Conservation (phyloP, 2,888 invertebrate genomes). For the Odontocolon sp. region DNA sequence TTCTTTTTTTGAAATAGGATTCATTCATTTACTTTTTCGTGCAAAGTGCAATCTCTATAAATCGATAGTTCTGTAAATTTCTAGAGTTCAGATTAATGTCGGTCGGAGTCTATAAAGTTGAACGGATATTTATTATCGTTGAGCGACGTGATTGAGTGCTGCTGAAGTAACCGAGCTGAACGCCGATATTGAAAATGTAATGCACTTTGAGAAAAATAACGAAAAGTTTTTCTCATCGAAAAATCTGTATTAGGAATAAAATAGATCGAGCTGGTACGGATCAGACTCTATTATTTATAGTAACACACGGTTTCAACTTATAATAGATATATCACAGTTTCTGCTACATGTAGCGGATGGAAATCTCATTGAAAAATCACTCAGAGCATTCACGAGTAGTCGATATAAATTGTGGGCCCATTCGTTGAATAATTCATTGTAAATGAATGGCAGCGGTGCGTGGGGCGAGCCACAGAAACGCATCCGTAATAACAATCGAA, state of each 20-base stretch:
- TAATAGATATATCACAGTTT: not conserved
- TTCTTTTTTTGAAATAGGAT: too few relatives aligned
- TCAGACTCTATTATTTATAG: not conserved
- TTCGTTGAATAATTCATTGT: slow-evolving; percentile 29
- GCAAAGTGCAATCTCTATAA: not conserved
- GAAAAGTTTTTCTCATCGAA: too few relatives aligned
- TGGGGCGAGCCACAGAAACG: not conserved
- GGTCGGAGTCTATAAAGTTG: not conserved
- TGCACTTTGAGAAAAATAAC: too few relatives aligned
- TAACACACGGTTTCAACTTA: not conserved
- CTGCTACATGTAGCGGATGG: not conserved
- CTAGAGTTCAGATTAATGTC: not conserved
- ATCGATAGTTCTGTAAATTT: not conserved
- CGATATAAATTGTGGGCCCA: slow-evolving; percentile 8
- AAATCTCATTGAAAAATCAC: slow-evolving; percentile 19
- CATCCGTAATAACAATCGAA: slow-evolving; percentile 19
- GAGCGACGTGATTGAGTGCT: not conserved
- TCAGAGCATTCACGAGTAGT: not conserved
- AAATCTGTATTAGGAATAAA: too few relatives aligned
- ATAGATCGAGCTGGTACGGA: not conserved
- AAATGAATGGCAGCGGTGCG: not conserved
- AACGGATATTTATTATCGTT: slow-evolving; percentile 1
- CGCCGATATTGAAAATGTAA: too few relatives aligned
- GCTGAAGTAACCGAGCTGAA: too few relatives aligned
- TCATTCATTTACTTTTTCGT: not conserved